A percentile compares a stretch with the other conserved stretches of the same genome.
Conservation (phyloP, 2,113 vertebrate genomes). For the Melierax canorus region DNA sequence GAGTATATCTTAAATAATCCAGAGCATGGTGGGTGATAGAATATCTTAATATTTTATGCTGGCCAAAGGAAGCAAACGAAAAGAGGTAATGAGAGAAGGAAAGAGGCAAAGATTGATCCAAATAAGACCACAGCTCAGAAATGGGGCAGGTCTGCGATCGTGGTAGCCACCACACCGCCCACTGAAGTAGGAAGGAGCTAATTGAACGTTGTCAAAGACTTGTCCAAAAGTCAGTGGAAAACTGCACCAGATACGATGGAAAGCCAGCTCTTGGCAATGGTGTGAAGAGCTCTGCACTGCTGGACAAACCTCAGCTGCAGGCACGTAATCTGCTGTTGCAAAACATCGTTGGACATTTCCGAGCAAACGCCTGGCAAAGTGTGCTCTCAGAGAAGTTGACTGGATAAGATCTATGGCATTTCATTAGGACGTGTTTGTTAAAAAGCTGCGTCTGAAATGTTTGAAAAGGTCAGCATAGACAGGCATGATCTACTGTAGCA, state of each 20-base stretch:
- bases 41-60: background rate
- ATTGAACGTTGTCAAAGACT: background rate
- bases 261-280: background rate
- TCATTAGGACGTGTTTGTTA: background rate
- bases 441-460: slow-evolving; percentile 25
- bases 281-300: background rate
- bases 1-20: background rate
- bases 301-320: background rate
- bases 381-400: background rate
- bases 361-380: background rate
- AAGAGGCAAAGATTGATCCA: background rate
- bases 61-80: background rate
- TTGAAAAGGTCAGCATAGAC: background rate
- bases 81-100: background rate
- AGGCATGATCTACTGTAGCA: background rate
- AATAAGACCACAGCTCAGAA: background rate
- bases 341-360: background rate
- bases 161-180: rapidly evolving
- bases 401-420: background rate
- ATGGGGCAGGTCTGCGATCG: background rate
- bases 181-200: background rate
- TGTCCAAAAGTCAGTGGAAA: background rate
- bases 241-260: background rate
- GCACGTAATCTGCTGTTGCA: background rate
- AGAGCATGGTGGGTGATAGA: background rate